Base-by-base conservation (phyloP, 1,140 invertebrate genomes). In the Leptinotarsa defecta region DNA sequence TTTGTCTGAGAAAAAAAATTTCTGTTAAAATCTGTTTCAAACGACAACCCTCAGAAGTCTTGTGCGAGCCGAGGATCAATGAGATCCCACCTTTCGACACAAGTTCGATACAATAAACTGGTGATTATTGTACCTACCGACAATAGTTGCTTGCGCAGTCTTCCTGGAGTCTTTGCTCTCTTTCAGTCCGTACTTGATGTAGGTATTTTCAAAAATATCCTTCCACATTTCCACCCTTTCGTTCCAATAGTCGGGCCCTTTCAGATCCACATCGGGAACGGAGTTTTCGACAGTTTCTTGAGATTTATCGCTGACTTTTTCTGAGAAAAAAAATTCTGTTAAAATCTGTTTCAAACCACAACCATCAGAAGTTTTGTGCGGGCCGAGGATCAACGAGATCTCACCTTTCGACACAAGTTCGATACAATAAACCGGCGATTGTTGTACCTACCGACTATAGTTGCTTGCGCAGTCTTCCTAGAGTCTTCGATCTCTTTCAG, bases 171-270 rank as follows among this genome's bases (percentile, higher is more conserved):
- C 88, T 77, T 94, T 94, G 57, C 98, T 95, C 74, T 93, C 91
- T 71, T 91, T 91, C 52, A 98, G 87, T 4, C 95, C 95, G 74
- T 94, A 90, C 82, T 96, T 92, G 80, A 98, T 96, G 83, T 96
- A 98, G 80, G n/a, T n/a, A n/a, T 27, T 24, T 24, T 24, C 22
- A 3, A 24, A 3, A 2, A 24, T 24, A 0, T 48, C 49, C 17
- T 22, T 73, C 61, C 71, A 73, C 71, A 73, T 64, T 15, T 43
- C 11, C 62, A 73, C 0, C 22, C 62, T 73, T 17, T 65, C n/a
- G 15, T 65, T 73, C 61, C 61, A 73, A 22, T 73, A 73, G 0
- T 73, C 71, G 4, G 63, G 43, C 63, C 63, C 61, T 43, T 65
- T 73, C 3, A 52, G 19, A 13, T 75, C 65, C 52, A 22, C 13